Base-by-base conservation (phyloP, 1,140 invertebrate species). In the Nephotettix cincticeps region DNA sequence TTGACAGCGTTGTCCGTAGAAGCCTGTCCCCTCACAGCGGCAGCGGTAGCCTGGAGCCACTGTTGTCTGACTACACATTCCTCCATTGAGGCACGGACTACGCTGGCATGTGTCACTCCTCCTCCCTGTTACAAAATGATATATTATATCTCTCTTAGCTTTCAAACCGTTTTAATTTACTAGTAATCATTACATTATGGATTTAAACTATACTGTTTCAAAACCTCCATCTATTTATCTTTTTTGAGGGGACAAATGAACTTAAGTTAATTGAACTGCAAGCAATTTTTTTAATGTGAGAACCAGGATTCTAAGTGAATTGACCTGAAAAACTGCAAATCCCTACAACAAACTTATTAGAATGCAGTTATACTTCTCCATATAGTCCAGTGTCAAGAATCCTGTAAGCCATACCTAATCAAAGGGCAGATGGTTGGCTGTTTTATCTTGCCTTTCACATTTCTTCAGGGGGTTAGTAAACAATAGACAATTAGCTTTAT, bases 21-120 rank as follows among this genome's bases (percentile, higher is more conserved):
- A 91, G 58, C 90, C 89, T 47, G 90, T 91, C 68, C 89, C 89
- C 77, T 90, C 88, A 78, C 90, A 92, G 73, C 86, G 81, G 78
- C 90, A 92, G 78, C 86, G 86, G 77, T 84, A 92, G 32, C 88
- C 87, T 4, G 88, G 89, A 13, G 85, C 82, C 69, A 86, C 84
- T 1, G 85, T 84, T 27, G 89, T 88, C 81, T 92, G 90, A 51
- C 86, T 87, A 76, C 90, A 92, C 0, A 83, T 85, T 1, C 90
- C 90, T 28, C 82, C 81, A 73, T 91, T 83, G 63, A 85, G 36
- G 75, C 90, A 91, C 9, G 88, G 90, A 58, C 83, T 83, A 63
- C 80, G 79, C 67, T 78, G 81, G 74, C 90, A 91, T 27, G 86
- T 83, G 76, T 91, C 89, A 6, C 80, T 81, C 70, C 82, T 83